These are phyloP conservation scores for Ceratosolen solmsi DNA, from an alignment of 1,140 invertebrate species.

Conservation along the genomic window DNA sequence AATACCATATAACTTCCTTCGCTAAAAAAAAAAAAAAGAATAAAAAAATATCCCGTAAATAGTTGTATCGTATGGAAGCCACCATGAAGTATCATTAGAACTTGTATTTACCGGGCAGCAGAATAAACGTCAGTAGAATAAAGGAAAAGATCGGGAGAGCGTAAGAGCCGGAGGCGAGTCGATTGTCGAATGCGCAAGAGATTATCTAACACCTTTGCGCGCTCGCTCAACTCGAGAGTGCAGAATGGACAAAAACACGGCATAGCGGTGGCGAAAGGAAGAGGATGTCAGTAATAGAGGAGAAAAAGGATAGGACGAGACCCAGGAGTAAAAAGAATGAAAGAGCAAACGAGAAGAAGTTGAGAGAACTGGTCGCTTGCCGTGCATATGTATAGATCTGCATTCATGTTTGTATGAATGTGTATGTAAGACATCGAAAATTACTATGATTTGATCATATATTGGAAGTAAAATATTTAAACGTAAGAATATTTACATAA, in stretches of 20 bases:
- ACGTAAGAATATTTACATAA: conserved; percentile 24
- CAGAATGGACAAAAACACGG: conserved; percentile 45
- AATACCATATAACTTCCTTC: neutral
- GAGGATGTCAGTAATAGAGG: conserved; percentile 26
- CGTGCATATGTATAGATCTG: neutral
- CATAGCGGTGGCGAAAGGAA: neutral
- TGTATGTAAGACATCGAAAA: conserved; percentile 33
- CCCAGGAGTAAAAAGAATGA: neutral
- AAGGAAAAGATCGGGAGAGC: conserved; percentile 23
- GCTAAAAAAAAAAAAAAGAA: neutral
- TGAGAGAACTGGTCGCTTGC: conserved; percentile 5
- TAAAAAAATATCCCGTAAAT: neutral
- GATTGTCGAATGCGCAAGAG: conserved; percentile 60
- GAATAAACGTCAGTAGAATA: conserved; percentile 1
- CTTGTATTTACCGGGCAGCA: neutral
- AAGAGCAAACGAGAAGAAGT: neutral
- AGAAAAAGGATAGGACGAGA: conserved; percentile 33
- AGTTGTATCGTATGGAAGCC: neutral
- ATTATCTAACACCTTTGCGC: conserved; percentile 64
- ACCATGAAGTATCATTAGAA: neutral
- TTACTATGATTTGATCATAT: conserved; percentile 43
- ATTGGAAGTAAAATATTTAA: conserved; percentile 29
- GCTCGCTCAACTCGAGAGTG: conserved; percentile 26
- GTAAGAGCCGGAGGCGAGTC: conserved; percentile 39
- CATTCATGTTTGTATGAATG: neutral